These are phyloP conservation scores for Cheirogaleus medius DNA, from an alignment of 2,113 vertebrate genomes.

Conservation along the genomic window DNA sequence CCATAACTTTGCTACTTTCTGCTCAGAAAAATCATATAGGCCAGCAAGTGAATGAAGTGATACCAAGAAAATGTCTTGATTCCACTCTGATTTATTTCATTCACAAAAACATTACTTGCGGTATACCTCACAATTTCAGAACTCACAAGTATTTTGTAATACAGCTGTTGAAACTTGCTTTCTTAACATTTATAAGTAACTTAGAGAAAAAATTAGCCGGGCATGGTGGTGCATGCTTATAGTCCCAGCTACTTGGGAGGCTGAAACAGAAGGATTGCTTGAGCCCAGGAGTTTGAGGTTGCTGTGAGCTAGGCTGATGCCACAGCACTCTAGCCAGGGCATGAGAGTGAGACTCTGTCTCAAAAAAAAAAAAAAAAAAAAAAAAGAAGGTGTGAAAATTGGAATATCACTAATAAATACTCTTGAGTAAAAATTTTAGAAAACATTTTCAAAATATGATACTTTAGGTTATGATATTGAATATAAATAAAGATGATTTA, in stretches of 20 bases:
- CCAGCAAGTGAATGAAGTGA: background rate
- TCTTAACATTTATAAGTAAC: background rate
- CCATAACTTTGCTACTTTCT: background rate
- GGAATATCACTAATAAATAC: background rate
- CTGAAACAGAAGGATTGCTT: too few species aligned
- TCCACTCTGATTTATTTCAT: background rate
- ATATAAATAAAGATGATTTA: background rate
- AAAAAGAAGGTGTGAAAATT: background rate
- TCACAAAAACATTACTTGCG: background rate
- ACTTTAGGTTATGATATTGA: background rate
- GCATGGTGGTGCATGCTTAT: too few species aligned
- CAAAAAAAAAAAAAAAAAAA: too few species aligned
- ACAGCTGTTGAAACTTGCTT: constrained; percentile 1
- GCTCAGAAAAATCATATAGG: background rate
- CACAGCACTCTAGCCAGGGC: too few species aligned
- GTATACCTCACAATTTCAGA: constrained; percentile 21
- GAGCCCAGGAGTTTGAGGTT: too few species aligned
- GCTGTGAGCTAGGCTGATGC: too few species aligned
- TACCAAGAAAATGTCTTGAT: background rate
- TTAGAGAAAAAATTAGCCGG: background rate
- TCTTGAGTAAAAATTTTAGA: constrained; percentile 18
- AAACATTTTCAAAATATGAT: constrained; percentile 35
- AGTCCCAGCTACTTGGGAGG: too few species aligned
- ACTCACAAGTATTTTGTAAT: background rate
- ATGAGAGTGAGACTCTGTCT: too few species aligned